Evolutionary conservation across 2,888 invertebrate genomes (phyloP).

Genomic region (Rhopalosiphum nymphaeae): DNA sequence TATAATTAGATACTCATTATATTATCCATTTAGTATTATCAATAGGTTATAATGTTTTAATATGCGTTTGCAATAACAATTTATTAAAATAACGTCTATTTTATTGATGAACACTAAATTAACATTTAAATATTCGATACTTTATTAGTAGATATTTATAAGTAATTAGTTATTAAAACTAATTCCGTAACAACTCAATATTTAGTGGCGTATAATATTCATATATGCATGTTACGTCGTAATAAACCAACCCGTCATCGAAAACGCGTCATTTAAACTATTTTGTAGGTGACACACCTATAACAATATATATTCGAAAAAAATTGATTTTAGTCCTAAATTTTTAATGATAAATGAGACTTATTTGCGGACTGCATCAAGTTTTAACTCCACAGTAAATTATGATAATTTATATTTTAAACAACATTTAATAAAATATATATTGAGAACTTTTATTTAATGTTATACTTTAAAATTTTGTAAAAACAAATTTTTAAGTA

Average conservation of each 20-base stretch:
- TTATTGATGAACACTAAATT: neutral
- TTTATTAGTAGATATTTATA: neutral
- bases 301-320: neutral
- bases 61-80: neutral
- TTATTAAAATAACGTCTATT: neutral
- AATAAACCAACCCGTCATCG: neutral
- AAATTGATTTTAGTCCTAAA: neutral
- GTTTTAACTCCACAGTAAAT: neutral
- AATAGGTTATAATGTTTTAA: neutral
- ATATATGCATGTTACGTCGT: neutral
- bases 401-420: neutral
- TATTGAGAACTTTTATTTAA: neutral
- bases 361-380: neutral
- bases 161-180: neutral
- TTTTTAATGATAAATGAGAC: neutral
- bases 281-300: neutral
- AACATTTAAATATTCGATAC: neutral
- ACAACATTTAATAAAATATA: neutral
- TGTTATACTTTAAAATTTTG: neutral
- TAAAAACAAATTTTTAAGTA: too few relatives aligned
- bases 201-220: neutral
- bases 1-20: neutral
- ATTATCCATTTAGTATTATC: neutral
- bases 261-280: neutral
- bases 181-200: neutral